phyloP scores from a whole-genome alignment of 2,113 vertebrate species.

The Lepus timidus region DNA sequence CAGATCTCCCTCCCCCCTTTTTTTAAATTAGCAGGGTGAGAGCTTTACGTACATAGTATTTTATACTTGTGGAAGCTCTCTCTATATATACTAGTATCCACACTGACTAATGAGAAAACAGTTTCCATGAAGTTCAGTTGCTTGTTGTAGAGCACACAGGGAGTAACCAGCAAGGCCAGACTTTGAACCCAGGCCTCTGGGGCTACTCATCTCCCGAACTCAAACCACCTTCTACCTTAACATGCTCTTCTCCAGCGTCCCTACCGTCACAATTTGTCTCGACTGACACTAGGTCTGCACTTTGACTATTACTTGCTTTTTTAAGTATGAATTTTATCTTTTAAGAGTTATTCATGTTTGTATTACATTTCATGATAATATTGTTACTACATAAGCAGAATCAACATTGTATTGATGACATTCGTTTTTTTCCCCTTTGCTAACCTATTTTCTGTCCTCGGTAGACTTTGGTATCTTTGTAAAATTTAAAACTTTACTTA shows the following conservation, averaged over 20 bases:
- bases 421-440: neutral
- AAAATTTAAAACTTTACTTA: constrained; percentile 17
- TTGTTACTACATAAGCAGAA: constrained; percentile 38
- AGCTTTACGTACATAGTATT: neutral
- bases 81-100: neutral
- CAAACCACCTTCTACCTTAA: neutral
- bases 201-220: neutral
- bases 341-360: neutral
- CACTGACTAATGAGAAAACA: neutral
- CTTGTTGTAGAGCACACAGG: neutral
- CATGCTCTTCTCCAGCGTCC: neutral
- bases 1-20: neutral
- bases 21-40: neutral
- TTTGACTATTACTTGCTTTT: neutral
- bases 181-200: neutral
- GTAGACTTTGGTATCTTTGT: neutral
- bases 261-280: neutral
- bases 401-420: neutral
- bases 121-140: neutral
- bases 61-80: neutral
- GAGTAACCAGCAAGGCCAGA: neutral
- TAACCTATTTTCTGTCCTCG: neutral
- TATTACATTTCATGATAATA: constrained; percentile 5
- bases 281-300: neutral
- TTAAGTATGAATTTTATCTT: neutral